Evolutionary conservation across 1,140 invertebrate genomes (phyloP).

Genomic region (Macrobrachium nipponense): DNA sequence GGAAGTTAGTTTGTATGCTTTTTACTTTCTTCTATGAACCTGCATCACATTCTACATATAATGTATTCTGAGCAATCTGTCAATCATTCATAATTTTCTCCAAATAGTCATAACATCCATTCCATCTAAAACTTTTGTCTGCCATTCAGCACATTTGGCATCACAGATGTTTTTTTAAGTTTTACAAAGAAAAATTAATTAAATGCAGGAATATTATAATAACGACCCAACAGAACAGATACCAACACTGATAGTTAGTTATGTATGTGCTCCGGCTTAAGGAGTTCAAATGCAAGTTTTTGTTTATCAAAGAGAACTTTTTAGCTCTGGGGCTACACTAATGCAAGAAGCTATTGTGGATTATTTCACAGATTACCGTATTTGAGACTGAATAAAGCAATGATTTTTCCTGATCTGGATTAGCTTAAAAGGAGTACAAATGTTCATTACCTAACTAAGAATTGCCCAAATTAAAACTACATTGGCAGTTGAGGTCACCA

Average conservation of each 20-base stretch:
- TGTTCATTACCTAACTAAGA: slow-evolving; percentile 64
- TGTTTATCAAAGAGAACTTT: slow-evolving; percentile 56
- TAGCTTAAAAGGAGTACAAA: slow-evolving; percentile 59
- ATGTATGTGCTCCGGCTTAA: slow-evolving; percentile 60
- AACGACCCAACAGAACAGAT: slow-evolving; percentile 52
- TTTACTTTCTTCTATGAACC: slow-evolving; percentile 43
- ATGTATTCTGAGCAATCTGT: slow-evolving; percentile 61
- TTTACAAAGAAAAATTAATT: slow-evolving; percentile 45
- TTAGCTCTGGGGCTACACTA: slow-evolving; percentile 61
- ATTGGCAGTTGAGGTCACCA: slow-evolving; percentile 65
- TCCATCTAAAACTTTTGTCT: slow-evolving; percentile 54
- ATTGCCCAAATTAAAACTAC: slow-evolving; percentile 65
- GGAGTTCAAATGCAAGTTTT: slow-evolving; percentile 60
- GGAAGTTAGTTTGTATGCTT: slow-evolving; percentile 26
- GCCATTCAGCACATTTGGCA: slow-evolving; percentile 62
- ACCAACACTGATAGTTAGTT: slow-evolving; percentile 59
- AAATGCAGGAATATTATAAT: slow-evolving; percentile 58
- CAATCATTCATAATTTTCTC: slow-evolving; percentile 57
- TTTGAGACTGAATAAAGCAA: slow-evolving; percentile 61
- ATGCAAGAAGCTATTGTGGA: slow-evolving; percentile 61
- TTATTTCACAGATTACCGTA: slow-evolving; percentile 59
- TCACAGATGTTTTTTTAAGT: slow-evolving; percentile 51
- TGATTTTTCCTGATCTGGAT: slow-evolving; percentile 60
- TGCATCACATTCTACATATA: slow-evolving; percentile 61
- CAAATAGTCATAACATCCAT: slow-evolving; percentile 39